A percentile compares a stretch with the other conserved stretches of the same genome.
phyloP scores from a whole-genome alignment of 2,888 invertebrate species.

The Hirtodrosophila cameraria region DNA sequence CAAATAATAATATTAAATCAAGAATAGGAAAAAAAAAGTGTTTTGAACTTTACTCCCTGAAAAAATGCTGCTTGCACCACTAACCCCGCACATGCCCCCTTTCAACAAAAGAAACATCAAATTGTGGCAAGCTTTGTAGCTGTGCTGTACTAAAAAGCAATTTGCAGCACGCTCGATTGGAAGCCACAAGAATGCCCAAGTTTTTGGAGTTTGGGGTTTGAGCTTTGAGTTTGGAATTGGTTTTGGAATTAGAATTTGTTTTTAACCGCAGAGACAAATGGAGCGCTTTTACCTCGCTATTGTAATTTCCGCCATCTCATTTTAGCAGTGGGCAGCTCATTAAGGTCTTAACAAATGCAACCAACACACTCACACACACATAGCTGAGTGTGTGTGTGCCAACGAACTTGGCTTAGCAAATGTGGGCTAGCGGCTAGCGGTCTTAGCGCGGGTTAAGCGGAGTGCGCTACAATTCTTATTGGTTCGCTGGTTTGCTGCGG shows the following conservation, averaged over 20 bases:
- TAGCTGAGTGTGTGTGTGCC: constrained; percentile 24
- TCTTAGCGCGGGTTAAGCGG: background rate
- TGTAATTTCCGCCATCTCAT: constrained; percentile 53
- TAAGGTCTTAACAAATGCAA: constrained; percentile 57
- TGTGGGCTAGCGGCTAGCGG: background rate
- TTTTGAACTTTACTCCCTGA: too few relatives aligned
- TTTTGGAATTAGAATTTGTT: constrained; percentile 61
- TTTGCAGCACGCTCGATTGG: constrained; percentile 58
- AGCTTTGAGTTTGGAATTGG: constrained; percentile 39
- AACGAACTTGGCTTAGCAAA: constrained; percentile 37
- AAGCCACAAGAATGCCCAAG: constrained; percentile 66
- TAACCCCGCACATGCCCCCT: constrained; percentile 22
- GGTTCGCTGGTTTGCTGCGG: constrained; percentile 58
- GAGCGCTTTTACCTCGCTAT: constrained; percentile 25
- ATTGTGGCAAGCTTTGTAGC: constrained; percentile 31
- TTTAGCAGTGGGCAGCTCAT: constrained; percentile 47
- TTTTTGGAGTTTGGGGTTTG: constrained; percentile 2
- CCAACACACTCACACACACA: background rate
- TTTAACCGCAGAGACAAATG: constrained; percentile 64
- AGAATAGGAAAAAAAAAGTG: too few relatives aligned
- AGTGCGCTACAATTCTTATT: constrained; percentile 41
- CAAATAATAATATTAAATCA: too few relatives aligned
- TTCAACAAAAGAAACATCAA: constrained; percentile 11
- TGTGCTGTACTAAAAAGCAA: constrained; percentile 45
- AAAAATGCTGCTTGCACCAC: too few relatives aligned